Evolutionary conservation across 2,113 vertebrate species (phyloP).

Genomic region (Zootoca vivipara): DNA sequence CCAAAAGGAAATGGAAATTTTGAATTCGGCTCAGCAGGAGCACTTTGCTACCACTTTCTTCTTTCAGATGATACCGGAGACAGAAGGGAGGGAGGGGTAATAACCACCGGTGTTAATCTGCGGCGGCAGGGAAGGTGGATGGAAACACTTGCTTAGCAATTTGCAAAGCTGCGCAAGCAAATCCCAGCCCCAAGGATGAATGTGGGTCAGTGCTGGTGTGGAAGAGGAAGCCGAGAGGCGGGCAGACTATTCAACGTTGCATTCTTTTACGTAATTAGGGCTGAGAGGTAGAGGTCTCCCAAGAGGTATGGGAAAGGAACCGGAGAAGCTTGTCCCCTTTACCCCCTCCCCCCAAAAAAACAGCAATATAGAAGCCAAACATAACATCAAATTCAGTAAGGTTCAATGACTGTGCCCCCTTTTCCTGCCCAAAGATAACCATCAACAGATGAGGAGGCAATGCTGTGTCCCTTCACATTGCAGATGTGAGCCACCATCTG

Average conservation of each 20-base stretch:
- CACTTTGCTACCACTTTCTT: constrained; percentile 54
- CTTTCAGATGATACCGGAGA: constrained; percentile 66
- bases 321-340: constrained; percentile 29
- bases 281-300: neutral
- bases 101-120: constrained; percentile 59
- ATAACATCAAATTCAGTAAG: neutral
- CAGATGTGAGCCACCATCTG: no score
- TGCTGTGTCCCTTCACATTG: no score
- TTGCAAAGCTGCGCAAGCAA: constrained; percentile 62
- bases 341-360: constrained; percentile 14
- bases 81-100: constrained; percentile 59
- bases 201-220: constrained; percentile 58
- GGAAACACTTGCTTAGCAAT: constrained; percentile 65
- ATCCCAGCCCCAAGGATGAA: constrained; percentile 64
- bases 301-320: neutral
- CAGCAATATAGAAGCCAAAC: neutral
- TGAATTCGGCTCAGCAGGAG: constrained; percentile 49
- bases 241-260: constrained; percentile 48
- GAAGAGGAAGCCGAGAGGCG: constrained; percentile 63
- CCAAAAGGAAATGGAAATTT: constrained; percentile 52
- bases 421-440: neutral
- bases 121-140: constrained; percentile 56
- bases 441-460: no score
- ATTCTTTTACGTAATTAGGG: neutral
- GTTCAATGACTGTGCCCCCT: neutral